phyloP scores from a whole-genome alignment of 2,888 invertebrate genomes.

The Therioaphis trifolii region DNA sequence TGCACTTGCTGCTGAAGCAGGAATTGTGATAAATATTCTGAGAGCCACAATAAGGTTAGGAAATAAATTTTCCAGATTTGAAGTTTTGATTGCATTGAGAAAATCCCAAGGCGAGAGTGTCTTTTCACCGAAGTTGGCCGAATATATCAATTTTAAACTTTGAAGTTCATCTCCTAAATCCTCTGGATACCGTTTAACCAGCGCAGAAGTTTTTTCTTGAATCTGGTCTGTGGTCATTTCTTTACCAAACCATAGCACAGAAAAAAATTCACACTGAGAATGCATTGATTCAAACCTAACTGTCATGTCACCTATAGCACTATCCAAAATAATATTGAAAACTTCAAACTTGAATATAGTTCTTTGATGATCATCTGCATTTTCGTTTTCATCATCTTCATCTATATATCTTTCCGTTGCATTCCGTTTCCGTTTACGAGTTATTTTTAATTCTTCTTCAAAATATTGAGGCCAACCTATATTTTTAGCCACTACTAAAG shows the following conservation, averaged over 20 bases:
- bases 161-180: slow-evolving; percentile 13
- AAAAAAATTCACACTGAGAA: not conserved
- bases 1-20: not conserved
- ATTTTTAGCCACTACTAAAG: slow-evolving; percentile 1
- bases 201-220: not conserved
- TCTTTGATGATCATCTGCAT: not conserved
- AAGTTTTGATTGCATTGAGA: not conserved
- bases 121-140: not conserved
- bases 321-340: not conserved
- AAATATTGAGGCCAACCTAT: not conserved
- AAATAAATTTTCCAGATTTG: slow-evolving; percentile 18
- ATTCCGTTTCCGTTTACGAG: not conserved
- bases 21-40: not conserved
- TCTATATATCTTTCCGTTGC: too few species aligned
- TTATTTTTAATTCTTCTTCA: not conserved
- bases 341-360: not conserved
- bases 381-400: not conserved
- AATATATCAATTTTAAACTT: slow-evolving; percentile 1
- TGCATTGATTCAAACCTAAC: slow-evolving; percentile 17
- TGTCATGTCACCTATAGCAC: not conserved
- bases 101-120: too few species aligned
- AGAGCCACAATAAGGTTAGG: not conserved
- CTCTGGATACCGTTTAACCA: not conserved
- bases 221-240: not conserved
- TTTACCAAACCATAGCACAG: not conserved